Percentiles rank a stretch among this genome's conserved stretches.
These are phyloP conservation scores for Apodemia hepburni DNA, from an alignment of 2,888 invertebrate species.

Conservation along the genomic window DNA sequence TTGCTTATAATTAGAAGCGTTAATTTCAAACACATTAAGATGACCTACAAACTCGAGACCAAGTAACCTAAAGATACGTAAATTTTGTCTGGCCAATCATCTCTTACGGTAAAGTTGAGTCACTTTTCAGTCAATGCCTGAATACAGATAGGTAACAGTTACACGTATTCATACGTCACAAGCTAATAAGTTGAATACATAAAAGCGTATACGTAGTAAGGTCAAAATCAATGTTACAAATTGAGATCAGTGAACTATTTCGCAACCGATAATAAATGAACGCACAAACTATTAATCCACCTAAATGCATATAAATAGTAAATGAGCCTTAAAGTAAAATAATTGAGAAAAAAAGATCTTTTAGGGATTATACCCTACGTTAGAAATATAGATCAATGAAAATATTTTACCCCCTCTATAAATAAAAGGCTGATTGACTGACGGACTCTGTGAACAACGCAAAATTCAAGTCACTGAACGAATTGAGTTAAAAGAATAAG, in stretches of 20 bases:
- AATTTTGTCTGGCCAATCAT: slow-evolving; percentile 41
- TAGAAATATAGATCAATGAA: too few species aligned
- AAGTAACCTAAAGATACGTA: slow-evolving; percentile 46
- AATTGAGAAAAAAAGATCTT: too few species aligned
- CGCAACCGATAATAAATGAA: background rate
- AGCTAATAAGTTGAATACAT: slow-evolving; percentile 47
- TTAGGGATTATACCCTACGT: too few species aligned
- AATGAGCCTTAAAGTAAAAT: too few species aligned
- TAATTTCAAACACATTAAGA: slow-evolving; percentile 33
- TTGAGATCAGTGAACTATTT: slow-evolving; percentile 19
- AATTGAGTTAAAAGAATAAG: too few species aligned
- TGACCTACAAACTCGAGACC: slow-evolving; percentile 34
- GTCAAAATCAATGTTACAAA: slow-evolving; percentile 25
- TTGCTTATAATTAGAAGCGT: background rate
- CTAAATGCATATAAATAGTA: background rate
- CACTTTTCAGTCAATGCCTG: slow-evolving; percentile 67
- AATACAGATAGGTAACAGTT: slow-evolving; percentile 42
- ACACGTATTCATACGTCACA: slow-evolving; percentile 63
- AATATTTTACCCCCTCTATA: too few species aligned
- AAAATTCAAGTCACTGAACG: too few species aligned
- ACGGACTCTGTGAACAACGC: too few species aligned
- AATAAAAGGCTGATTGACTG: too few species aligned
- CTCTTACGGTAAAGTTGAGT: slow-evolving; percentile 54
- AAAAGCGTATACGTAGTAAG: slow-evolving; percentile 49
- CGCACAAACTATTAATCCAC: background rate